Base-by-base conservation (phyloP, 2,888 invertebrate genomes). In the Idaea aversata region DNA sequence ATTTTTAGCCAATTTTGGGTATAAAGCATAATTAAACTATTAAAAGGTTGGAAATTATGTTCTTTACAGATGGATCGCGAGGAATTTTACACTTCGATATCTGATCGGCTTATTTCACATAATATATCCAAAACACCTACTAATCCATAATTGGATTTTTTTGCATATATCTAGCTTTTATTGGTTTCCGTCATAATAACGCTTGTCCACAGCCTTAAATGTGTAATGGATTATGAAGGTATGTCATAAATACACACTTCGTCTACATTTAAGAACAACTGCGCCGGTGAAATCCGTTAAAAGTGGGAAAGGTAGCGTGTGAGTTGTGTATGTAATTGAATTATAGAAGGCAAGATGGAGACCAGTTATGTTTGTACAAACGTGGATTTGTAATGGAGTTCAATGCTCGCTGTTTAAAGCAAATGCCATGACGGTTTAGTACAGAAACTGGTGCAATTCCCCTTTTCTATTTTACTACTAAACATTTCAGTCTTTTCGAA, bases 371-470 rank as follows among this genome's bases (percentile, higher is more conserved):
- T 73, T 79, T 81, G 68, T 67, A 74, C 67, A 82, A 83, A 83
- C 79, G 79, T 83, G 83, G 80, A 82, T 80, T 85, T 81, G 79
- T 47, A 80, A 69, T 74, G 75, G 78, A 80, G 91, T 90, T 90
- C 91, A 90, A 85, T 77, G 89, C 77, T 85, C 88, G 85, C 76
- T 71, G 83, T 80, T 87, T 87, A 85, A 80, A 81, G 78, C 85
- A 86, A 83, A 82, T 83, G 84, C 80, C 77, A 74, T 76, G 69
- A 68, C 69, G 73, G 34, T 72, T 67, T 67, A 65, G 70, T 70
- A 69, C 47, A 47, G 72, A 47, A 47, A 70, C 69, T 69, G 74
- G 67, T 72, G 66, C 68, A 65, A 7, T 47, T 47, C 47, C 25
- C 47, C 47, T 47, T 47, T 4, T 10, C 47, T 47, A 47, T 47